Evolutionary conservation across 2,888 invertebrate genomes (phyloP).

Genomic region (Chrysolina americana): DNA sequence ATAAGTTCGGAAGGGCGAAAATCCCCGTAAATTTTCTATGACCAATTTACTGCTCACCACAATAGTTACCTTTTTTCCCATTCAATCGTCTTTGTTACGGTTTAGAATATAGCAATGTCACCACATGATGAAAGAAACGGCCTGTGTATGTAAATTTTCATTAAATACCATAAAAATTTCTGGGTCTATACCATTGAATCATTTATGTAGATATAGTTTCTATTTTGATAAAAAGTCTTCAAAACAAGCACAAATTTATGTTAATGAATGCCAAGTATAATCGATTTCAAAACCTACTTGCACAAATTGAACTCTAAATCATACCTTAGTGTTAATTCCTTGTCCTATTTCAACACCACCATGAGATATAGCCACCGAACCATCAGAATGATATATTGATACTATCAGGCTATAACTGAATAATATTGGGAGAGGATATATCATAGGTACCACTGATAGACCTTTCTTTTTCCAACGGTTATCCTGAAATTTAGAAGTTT

Average conservation of each 20-base stretch:
- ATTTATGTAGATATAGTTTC: too few species aligned
- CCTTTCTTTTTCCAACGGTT: constrained; percentile 88
- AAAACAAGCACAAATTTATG: not conserved
- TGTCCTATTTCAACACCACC: constrained; percentile 86
- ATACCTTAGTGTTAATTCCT: constrained; percentile 83
- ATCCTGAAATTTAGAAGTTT: constrained; percentile 65
- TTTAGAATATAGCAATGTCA: too few species aligned
- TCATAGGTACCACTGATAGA: constrained; percentile 78
- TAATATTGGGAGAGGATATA: constrained; percentile 73
- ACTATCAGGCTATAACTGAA: constrained; percentile 75
- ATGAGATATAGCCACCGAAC: constrained; percentile 79
- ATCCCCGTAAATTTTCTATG: too few species aligned
- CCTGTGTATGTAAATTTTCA: too few species aligned
- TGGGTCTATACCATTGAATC: too few species aligned
- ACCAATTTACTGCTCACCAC: too few species aligned
- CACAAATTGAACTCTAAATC: not conserved
- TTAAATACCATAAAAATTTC: too few species aligned
- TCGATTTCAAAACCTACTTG: too few species aligned
- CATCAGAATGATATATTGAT: constrained; percentile 80
- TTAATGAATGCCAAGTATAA: not conserved
- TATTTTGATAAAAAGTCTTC: not conserved
- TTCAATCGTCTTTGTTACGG: too few species aligned
- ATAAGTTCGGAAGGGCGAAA: too few species aligned
- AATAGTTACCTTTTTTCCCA: too few species aligned
- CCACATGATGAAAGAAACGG: too few species aligned